These are phyloP conservation scores for Arrhamphus sclerolepis DNA, from an alignment of 2,797 vertebrate species.

Conservation along the genomic window DNA sequence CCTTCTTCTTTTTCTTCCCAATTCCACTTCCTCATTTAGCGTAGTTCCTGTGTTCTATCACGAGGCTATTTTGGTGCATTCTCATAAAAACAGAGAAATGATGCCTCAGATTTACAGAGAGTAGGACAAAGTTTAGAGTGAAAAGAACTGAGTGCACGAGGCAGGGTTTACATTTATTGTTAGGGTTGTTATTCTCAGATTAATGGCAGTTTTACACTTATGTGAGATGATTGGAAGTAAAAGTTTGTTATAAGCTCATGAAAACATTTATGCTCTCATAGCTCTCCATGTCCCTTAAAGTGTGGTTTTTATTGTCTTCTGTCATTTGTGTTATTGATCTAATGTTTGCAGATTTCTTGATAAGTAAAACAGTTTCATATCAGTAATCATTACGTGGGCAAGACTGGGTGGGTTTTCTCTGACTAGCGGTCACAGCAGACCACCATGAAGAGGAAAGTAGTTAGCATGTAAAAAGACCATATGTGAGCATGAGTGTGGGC, in stretches of 20 bases:
- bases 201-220: neutral
- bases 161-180: neutral
- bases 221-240: no score
- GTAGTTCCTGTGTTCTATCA: constrained; percentile 44
- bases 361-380: constrained; percentile 21
- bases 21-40: constrained; percentile 66
- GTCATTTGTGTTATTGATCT: neutral
- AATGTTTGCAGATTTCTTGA: constrained; percentile 7
- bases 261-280: no score
- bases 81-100: constrained; percentile 44
- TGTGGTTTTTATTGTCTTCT: no score
- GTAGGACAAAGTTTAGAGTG: constrained; percentile 8
- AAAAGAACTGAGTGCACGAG: neutral
- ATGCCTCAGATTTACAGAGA: constrained; percentile 21
- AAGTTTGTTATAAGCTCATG: no score
- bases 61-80: constrained; percentile 31
- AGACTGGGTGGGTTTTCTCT: constrained; percentile 41
- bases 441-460: constrained; percentile 67
- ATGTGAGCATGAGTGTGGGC: constrained; percentile 69
- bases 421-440: constrained; percentile 52
- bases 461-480: constrained; percentile 68
- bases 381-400: constrained; percentile 29
- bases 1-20: constrained; percentile 16
- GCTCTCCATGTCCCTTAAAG: no score
- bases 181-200: neutral